These are phyloP conservation scores for Cryptocephalus primarius DNA, from an alignment of 2,888 invertebrate species.

Conservation along the genomic window DNA sequence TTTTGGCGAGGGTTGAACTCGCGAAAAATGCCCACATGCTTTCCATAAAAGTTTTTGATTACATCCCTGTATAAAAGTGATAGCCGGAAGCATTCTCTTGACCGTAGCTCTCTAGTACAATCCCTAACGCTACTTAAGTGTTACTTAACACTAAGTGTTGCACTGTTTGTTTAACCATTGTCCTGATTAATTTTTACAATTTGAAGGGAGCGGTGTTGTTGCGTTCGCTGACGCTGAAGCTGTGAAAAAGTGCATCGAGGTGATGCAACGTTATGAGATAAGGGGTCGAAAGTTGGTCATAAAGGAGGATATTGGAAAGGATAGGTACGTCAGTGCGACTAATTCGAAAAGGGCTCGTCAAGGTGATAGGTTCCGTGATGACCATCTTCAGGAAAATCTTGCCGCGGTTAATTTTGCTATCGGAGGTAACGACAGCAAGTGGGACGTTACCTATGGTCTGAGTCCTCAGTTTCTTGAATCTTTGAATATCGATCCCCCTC, in stretches of 20 bases:
- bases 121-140: too few relatives aligned
- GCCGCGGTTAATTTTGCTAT: slow-evolving; percentile 10
- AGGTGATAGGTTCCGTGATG: slow-evolving; percentile 25
- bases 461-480: slow-evolving; percentile 90
- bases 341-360: slow-evolving; percentile 23
- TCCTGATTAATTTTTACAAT: too few relatives aligned
- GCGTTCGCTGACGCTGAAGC: slow-evolving; percentile 12
- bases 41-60: too few relatives aligned
- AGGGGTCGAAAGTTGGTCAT: slow-evolving; percentile 90
- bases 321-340: slow-evolving; percentile 60
- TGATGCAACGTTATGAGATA: slow-evolving; percentile 88
- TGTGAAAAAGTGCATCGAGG: slow-evolving; percentile 76
- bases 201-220: slow-evolving; percentile 59
- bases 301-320: slow-evolving; percentile 71
- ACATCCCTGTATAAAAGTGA: too few relatives aligned
- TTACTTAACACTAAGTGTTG: too few relatives aligned
- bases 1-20: too few relatives aligned
- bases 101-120: too few relatives aligned
- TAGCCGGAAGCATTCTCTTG: too few relatives aligned
- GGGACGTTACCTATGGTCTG: slow-evolving; percentile 86
- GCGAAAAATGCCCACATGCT: too few relatives aligned
- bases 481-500: slow-evolving; percentile 84
- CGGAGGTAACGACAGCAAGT: slow-evolving; percentile 38
- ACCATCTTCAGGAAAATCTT: slow-evolving; percentile 12
- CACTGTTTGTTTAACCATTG: too few relatives aligned